Conservation (phyloP, 2,888 invertebrate species). For the Penaeus monodon region DNA sequence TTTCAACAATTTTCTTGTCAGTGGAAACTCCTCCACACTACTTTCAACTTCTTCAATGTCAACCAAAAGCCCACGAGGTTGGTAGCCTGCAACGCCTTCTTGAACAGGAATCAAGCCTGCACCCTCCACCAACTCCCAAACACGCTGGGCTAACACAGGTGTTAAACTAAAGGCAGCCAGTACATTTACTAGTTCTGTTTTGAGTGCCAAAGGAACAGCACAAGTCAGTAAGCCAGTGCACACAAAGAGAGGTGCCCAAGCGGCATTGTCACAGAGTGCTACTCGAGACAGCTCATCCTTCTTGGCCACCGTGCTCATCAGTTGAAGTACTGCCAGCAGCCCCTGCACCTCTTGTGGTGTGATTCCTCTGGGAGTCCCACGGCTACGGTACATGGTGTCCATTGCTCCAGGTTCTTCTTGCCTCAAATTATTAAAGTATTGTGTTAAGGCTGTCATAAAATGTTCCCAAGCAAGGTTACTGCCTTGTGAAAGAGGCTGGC, state of each 20-base stretch:
- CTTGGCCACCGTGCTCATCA: slow-evolving; percentile 80
- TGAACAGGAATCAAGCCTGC: slow-evolving; percentile 82
- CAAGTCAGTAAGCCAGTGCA: slow-evolving; percentile 88
- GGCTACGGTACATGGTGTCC: slow-evolving; percentile 74
- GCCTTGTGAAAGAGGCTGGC: slow-evolving; percentile 66
- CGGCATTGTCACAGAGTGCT: slow-evolving; percentile 84
- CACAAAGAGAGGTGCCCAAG: slow-evolving; percentile 86
- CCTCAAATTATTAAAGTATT: slow-evolving; percentile 72
- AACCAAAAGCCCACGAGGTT: slow-evolving; percentile 56
- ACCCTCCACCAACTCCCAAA: slow-evolving; percentile 89
- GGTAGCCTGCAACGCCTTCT: slow-evolving; percentile 60
- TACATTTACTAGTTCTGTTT: slow-evolving; percentile 84
- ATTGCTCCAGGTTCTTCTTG: slow-evolving; percentile 74
- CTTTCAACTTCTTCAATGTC: slow-evolving; percentile 94
- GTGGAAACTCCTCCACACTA: slow-evolving; percentile 88
- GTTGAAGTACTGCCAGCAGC: slow-evolving; percentile 82
- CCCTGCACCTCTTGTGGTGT: slow-evolving; percentile 87
- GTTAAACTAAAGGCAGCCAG: slow-evolving; percentile 85
- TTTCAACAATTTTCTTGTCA: slow-evolving; percentile 84
- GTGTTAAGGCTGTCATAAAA: slow-evolving; percentile 82
- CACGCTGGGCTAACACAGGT: slow-evolving; percentile 81
- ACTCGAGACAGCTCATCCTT: slow-evolving; percentile 69
- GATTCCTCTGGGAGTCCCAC: slow-evolving; percentile 74
- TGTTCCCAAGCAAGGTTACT: slow-evolving; percentile 83
- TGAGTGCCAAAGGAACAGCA: slow-evolving; percentile 85